phyloP scores from a whole-genome alignment of 2,888 invertebrate genomes.

The Mesorhabditis belari region DNA sequence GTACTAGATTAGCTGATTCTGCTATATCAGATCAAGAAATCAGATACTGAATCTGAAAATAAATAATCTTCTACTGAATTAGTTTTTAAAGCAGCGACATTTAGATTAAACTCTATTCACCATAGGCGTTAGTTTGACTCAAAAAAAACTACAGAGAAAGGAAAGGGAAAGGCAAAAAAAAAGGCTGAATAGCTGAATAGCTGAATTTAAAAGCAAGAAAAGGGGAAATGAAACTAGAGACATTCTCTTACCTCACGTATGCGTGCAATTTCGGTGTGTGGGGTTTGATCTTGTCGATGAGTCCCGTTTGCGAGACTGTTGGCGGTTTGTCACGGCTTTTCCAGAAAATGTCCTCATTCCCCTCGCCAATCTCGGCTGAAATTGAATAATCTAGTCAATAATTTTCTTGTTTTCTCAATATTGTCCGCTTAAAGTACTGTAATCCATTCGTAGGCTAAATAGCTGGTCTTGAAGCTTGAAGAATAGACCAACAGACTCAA shows the following conservation, averaged over 20 bases:
- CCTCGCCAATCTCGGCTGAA: slow-evolving; percentile 7
- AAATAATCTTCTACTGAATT: too few species aligned
- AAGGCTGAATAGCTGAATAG: too few species aligned
- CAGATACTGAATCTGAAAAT: too few species aligned
- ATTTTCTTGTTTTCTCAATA: neutral
- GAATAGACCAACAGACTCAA: neutral
- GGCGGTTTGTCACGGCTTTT: slow-evolving; percentile 9
- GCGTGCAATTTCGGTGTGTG: slow-evolving; percentile 33
- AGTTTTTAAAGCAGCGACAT: too few species aligned
- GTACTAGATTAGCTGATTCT: neutral
- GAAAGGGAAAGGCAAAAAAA: too few species aligned
- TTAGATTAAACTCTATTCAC: too few species aligned
- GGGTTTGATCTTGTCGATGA: slow-evolving; percentile 14
- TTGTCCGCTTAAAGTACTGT: neutral
- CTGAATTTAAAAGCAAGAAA: too few species aligned
- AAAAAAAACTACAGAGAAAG: too few species aligned
- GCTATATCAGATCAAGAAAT: too few species aligned
- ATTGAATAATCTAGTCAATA: neutral
- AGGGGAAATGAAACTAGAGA: too few species aligned
- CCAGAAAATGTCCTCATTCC: slow-evolving; percentile 23
- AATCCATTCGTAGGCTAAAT: neutral
- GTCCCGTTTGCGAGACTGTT: slow-evolving; percentile 17
- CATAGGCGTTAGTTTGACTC: too few species aligned
- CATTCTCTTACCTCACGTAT: slow-evolving; percentile 12
- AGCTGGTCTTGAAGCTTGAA: neutral